Base-by-base conservation (phyloP, 2,888 invertebrate genomes). In the Kryphioiulus occultus region DNA sequence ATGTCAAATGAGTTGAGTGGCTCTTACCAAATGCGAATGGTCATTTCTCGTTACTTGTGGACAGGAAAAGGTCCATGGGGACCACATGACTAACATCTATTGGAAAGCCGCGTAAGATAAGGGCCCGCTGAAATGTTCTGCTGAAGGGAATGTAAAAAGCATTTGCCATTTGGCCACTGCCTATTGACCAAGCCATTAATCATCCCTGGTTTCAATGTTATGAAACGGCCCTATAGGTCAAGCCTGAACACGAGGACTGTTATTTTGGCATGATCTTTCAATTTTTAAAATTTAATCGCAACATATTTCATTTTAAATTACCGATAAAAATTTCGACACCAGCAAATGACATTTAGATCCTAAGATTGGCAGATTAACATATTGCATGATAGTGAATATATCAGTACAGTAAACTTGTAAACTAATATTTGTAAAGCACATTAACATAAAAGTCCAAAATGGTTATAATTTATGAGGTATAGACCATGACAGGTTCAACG, bases 1-100 rank as follows among this genome's bases (percentile, higher is more conserved):
- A 78, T 78, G 78, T 78, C 78, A 78, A 78, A 78, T 78, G 78
- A 78, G 78, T 78, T 78, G 78, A 78, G 78, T 78, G 78, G 78
- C 78, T 78, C 78, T 78, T 78, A 78, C 78, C 78, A 78, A 78
- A 78, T 78, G 17, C 78, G 78, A 78, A 30, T 78, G 78, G 78
- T 78, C 78, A 78, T 78, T 78, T 78, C 78, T 78, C 78, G 78
- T 78, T 78, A 78, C 78, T 78, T 78, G 78, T 78, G 78, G 78
- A 78, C 78, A 78, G 78, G 26, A 78, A 78, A 78, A 17, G 30
- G 78, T 78, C 78, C 78, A 78, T 78, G 78, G 78, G 78, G 78
- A 78, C 78, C 78, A 30, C 78, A 78, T 30, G 78, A 78, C 78
- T 30, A 78, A 30, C 78, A 30, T 78, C 78, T 78, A 78, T 78